phyloP scores from a whole-genome alignment of 2,797 vertebrate genomes.

The Clarias fuscus region DNA sequence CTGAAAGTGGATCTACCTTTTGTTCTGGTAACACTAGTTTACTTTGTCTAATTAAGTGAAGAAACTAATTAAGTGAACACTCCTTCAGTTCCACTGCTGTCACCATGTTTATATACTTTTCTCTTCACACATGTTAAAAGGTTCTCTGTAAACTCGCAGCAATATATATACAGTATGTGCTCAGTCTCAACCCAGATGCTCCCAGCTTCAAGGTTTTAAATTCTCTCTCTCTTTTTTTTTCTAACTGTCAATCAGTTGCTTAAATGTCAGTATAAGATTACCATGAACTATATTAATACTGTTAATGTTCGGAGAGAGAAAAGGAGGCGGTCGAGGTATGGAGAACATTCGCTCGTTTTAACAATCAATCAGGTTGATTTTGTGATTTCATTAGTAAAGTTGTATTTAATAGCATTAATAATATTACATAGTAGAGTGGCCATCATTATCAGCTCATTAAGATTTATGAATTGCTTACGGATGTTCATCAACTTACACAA shows the following conservation, averaged over 20 bases:
- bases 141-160: not conserved
- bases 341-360: not conserved
- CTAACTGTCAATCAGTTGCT: not conserved
- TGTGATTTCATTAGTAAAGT: not conserved
- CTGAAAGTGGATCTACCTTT: not conserved
- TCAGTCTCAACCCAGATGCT: not conserved
- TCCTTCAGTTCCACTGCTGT: constrained; percentile 16
- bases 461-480: not conserved
- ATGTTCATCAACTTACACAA: not conserved
- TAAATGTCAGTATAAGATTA: not conserved
- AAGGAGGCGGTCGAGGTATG: not conserved
- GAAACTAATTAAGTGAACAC: not conserved
- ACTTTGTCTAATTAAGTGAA: not conserved
- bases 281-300: not conserved
- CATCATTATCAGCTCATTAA: not conserved
- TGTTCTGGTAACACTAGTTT: not conserved
- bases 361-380: not conserved
- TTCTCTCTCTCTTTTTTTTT: not conserved
- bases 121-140: constrained; percentile 15
- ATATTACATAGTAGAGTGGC: not conserved
- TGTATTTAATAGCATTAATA: not conserved
- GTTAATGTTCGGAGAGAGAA: not conserved
- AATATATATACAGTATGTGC: not conserved
- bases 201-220: not conserved
- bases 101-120: not conserved